Conservation (phyloP, 2,797 vertebrate genomes). For the Galago senegalensis region DNA sequence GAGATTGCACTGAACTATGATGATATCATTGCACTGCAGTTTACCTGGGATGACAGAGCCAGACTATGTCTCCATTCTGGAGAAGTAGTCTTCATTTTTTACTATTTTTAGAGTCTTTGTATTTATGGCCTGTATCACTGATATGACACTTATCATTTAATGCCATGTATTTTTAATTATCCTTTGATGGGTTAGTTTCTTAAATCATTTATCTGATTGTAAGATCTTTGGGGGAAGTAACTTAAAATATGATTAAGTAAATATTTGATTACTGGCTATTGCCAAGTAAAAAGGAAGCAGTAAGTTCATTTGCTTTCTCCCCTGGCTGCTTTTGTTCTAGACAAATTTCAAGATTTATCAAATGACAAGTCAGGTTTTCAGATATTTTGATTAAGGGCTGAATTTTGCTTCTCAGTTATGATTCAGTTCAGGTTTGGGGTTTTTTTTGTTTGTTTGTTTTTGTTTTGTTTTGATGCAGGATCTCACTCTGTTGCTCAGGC, state of each 20-base stretch:
- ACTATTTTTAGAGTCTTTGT: slow-evolving; percentile 30
- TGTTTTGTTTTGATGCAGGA: not conserved
- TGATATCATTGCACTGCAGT: too few species aligned
- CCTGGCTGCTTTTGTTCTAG: not conserved
- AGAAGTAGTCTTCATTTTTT: not conserved
- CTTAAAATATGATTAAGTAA: slow-evolving; percentile 49
- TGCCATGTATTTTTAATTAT: not conserved
- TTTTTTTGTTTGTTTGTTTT: not conserved
- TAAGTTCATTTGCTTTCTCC: slow-evolving; percentile 20
- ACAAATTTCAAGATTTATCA: slow-evolving; percentile 57
- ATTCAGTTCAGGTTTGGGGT: slow-evolving; percentile 23
- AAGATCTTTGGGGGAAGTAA: slow-evolving; percentile 38
- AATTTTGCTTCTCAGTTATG: slow-evolving; percentile 39
- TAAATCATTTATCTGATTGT: slow-evolving; percentile 10
- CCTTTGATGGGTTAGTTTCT: slow-evolving; percentile 10
- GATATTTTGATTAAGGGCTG: not conserved
- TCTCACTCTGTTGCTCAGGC: not conserved
- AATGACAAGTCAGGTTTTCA: slow-evolving; percentile 20
- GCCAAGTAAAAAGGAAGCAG: slow-evolving; percentile 39
- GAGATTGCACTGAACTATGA: too few species aligned
- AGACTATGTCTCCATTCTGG: not conserved
- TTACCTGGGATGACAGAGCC: too few species aligned
- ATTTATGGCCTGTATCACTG: not conserved
- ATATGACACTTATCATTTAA: slow-evolving; percentile 9
- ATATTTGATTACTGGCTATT: slow-evolving; percentile 43